Percentiles rank a stretch among this genome's conserved stretches.
phyloP scores from a whole-genome alignment of 2,797 vertebrate genomes.

The Scolopax rusticola region DNA sequence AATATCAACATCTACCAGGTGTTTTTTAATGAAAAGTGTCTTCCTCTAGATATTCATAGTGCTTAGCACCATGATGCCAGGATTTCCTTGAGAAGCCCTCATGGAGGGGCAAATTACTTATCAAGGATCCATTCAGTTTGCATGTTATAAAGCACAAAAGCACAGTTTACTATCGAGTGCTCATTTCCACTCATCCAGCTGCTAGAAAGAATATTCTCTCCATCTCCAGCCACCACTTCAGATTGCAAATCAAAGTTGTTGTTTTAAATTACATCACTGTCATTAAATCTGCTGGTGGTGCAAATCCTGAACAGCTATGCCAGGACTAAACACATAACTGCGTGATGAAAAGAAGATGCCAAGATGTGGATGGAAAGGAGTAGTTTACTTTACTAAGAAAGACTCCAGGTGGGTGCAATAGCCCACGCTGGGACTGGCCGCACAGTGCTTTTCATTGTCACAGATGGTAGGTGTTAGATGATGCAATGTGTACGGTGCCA shows the following conservation, averaged over 20 bases:
- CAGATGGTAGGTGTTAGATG: constrained; percentile 70
- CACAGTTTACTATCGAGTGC: not conserved
- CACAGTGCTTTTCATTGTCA: constrained; percentile 65
- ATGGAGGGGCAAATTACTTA: not conserved
- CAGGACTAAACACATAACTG: not conserved
- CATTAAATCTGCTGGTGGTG: constrained; percentile 35
- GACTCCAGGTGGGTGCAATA: constrained; percentile 61
- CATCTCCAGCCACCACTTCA: not conserved
- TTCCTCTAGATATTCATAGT: not conserved
- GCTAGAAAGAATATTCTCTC: not conserved
- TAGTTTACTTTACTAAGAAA: constrained; percentile 35
- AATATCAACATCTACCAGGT: not conserved
- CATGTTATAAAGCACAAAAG: not conserved
- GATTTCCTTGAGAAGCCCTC: not conserved
- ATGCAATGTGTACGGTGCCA: constrained; percentile 51
- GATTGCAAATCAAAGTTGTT: constrained; percentile 36
- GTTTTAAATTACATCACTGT: constrained; percentile 65
- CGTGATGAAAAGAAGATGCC: constrained; percentile 55
- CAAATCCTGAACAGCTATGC: constrained; percentile 16
- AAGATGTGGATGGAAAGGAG: constrained; percentile 38
- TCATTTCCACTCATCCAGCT: not conserved
- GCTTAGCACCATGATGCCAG: not conserved
- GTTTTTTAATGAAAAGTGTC: not conserved
- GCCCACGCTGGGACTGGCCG: constrained; percentile 15
- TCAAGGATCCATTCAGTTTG: not conserved